These are phyloP conservation scores for Caenorhabditis latens DNA, from an alignment of 1,140 invertebrate genomes.

Conservation along the genomic window DNA sequence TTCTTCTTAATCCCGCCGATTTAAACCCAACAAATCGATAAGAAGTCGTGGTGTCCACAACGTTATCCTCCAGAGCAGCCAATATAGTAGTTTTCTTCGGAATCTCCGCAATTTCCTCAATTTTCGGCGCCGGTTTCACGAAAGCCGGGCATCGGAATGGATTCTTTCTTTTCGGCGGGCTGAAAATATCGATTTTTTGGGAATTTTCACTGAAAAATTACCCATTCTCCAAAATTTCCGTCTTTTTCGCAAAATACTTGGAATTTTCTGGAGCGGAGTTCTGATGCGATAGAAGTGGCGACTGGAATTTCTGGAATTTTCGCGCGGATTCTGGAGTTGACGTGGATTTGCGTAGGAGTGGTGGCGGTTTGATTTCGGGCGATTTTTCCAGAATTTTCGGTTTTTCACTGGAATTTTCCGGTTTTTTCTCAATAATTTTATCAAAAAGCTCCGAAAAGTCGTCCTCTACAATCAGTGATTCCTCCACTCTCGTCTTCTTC, in stretches of 20 bases:
- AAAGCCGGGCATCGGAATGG: conserved; percentile 39
- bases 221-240: background rate
- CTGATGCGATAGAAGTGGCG: conserved; percentile 1
- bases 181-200: background rate
- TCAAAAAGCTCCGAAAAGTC: conserved; percentile 25
- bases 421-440: background rate
- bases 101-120: background rate
- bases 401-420: background rate
- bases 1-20: conserved; percentile 11
- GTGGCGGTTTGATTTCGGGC: background rate
- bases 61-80: background rate
- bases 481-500: background rate
- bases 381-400: background rate
- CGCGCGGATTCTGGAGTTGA: background rate
- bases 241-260: conserved; percentile 2
- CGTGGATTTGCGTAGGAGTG: background rate
- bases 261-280: conserved; percentile 17
- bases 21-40: conserved; percentile 43
- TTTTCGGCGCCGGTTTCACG: background rate
- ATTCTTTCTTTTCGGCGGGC: conserved; percentile 2
- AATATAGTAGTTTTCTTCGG: background rate
- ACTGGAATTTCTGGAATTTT: conserved; percentile 36
- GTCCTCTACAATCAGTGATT: background rate
- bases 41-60: background rate
- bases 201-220: background rate